Percentiles rank a stretch among this genome's conserved stretches.
phyloP scores from a whole-genome alignment of 2,113 vertebrate genomes.

The Eurypyga helias region DNA sequence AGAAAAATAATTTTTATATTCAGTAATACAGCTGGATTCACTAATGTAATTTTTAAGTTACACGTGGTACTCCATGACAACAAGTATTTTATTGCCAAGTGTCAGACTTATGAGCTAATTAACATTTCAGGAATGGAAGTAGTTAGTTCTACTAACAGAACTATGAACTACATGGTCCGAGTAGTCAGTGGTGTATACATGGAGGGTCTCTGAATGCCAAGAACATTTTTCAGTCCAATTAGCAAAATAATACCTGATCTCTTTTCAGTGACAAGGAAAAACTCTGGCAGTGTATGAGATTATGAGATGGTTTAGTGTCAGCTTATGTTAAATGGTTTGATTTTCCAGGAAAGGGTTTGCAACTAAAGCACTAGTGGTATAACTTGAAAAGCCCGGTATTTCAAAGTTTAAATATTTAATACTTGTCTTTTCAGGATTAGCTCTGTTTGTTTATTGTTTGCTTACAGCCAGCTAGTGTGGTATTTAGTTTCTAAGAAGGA shows the following conservation, averaged over 20 bases:
- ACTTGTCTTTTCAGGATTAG: background rate
- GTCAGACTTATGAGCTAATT: conserved; percentile 67
- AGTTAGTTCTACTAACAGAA: background rate
- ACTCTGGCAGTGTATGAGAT: background rate
- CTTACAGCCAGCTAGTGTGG: background rate
- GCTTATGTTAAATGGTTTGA: background rate
- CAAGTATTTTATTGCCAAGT: conserved; percentile 66
- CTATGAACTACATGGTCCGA: background rate
- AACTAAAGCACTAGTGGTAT: background rate
- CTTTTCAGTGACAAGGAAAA: background rate
- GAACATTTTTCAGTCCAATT: background rate
- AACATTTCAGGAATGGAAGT: conserved; percentile 40
- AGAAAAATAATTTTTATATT: background rate
- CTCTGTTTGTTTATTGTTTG: background rate
- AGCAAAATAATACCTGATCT: background rate
- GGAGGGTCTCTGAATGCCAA: background rate
- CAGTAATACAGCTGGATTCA: background rate
- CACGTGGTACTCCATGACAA: conserved; percentile 51
- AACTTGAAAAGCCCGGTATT: background rate
- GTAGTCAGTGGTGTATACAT: too few species aligned
- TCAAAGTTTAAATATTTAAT: background rate
- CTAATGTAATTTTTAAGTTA: conserved; percentile 57
- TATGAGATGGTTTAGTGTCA: background rate
- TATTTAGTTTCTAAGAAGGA: background rate
- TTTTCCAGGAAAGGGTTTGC: background rate